Percentiles rank a stretch among this genome's conserved stretches.
These are phyloP conservation scores for Tyrannus savana DNA, from an alignment of 2,113 vertebrate genomes.

Conservation along the genomic window DNA sequence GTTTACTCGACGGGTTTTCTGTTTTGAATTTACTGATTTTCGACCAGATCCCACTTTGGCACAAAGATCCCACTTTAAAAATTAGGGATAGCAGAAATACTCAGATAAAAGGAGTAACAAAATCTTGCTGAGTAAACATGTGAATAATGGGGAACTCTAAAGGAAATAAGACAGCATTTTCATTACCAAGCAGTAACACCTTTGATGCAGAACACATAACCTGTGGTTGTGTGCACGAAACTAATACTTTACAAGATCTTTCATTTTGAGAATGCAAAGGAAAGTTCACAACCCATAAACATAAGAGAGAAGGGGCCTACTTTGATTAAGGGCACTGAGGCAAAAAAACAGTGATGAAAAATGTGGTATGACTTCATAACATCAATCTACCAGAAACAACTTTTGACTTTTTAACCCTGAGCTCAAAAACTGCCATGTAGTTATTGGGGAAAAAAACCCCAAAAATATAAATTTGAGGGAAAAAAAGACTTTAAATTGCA, in stretches of 20 bases:
- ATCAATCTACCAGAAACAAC: neutral
- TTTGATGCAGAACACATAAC: neutral
- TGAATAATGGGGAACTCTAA: neutral
- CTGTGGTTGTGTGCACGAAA: neutral
- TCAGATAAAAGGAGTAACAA: neutral
- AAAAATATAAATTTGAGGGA: neutral
- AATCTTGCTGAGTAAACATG: neutral
- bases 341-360: neutral
- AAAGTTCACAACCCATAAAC: neutral
- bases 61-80: neutral
- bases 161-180: neutral
- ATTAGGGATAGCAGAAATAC: neutral
- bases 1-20: neutral
- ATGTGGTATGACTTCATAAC: neutral
- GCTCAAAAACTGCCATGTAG: neutral
- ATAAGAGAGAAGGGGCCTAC: neutral
- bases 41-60: neutral
- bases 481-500: neutral
- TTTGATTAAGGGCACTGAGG: neutral
- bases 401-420: neutral
- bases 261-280: neutral
- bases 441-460: neutral
- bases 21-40: neutral
- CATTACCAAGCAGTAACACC: neutral
- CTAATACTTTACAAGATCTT: neutral